Percentiles rank a stretch among this genome's conserved stretches.
Evolutionary conservation across 1,140 invertebrate species (phyloP).

Genomic region (Leptopilina clavipes): DNA sequence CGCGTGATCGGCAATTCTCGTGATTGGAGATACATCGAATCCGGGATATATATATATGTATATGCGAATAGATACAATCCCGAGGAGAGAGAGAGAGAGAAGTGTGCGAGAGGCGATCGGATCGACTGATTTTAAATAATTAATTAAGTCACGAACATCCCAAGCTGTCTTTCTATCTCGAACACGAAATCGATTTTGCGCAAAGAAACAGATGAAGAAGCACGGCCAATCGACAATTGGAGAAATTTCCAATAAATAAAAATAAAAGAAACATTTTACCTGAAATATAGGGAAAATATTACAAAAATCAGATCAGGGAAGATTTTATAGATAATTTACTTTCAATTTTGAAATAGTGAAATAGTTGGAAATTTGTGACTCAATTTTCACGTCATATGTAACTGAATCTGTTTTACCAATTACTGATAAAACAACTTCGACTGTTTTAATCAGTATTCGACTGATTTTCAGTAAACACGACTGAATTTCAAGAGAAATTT

Average conservation of each 20-base stretch:
- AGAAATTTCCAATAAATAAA: slow-evolving; percentile 25
- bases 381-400: no score
- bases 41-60: slow-evolving; percentile 33
- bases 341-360: no score
- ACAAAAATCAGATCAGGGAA: no score
- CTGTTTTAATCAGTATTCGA: no score
- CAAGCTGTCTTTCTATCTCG: slow-evolving; percentile 35
- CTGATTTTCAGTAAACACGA: no score
- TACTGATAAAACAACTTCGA: no score
- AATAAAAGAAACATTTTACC: not conserved
- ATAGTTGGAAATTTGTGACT: no score
- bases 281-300: no score
- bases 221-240: slow-evolving; percentile 24
- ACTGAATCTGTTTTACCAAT: no score
- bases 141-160: slow-evolving; percentile 56
- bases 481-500: no score
- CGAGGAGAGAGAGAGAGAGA: slow-evolving; percentile 12
- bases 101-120: slow-evolving; percentile 38
- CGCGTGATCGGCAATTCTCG: slow-evolving; percentile 45
- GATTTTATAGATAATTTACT: no score
- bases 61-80: slow-evolving; percentile 44
- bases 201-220: slow-evolving; percentile 33
- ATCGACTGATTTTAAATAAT: slow-evolving; percentile 57
- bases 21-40: slow-evolving; percentile 55
- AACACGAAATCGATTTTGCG: slow-evolving; percentile 34